Evolutionary conservation across 2,888 invertebrate species (phyloP), one percentile per base, ranked within the genome.

Genomic region (Nipponacmea schrenckii): DNA sequence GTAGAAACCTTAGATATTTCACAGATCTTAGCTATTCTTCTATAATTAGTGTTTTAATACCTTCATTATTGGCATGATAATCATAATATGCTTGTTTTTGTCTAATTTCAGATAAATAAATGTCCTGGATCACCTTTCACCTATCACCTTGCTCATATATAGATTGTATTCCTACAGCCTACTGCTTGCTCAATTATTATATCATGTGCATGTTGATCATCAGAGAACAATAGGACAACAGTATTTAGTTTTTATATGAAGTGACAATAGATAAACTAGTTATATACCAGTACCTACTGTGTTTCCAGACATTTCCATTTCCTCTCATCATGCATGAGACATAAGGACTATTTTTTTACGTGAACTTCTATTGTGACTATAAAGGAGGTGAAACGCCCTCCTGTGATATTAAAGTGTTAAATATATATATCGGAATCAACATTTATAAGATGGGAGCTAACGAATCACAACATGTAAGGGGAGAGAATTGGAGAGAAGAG

Each of bases 101-200:
- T 56, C 20, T 56, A 56, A 7, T 56, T 56, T 56, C 56, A 56
- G 56, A 56, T 56, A 56, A 56, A 56, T 56, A 56, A 56, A 56
- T 20, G 14, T 14, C 56, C 8, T 24, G 56, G 39, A 39, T 39
- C 39, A 8, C 56, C 24, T 12, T 12, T 56, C 56, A 56, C 14
- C 56, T 20, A 20, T 56, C 56, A 56, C 20, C 56, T 24, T 20
- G 56, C 24, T 24, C 56, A 24, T 56, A 56, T 5, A 15, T 39
- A 39, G 39, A 39, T 39, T 39, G 10, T 39, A 39, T 39, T 7
- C 8, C 39, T 39, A 56, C 20, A 56, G 24, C 8, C 56, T 10
- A 56, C 20, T 56, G 56, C 56, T 56, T 56, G 56, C 56, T 56
- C 56, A 56, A 56, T 31, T 39, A 39, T 39, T 20, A 56, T 56